Base-by-base conservation (phyloP, 2,113 vertebrate genomes). In the Aspidoscelis tigris region DNA sequence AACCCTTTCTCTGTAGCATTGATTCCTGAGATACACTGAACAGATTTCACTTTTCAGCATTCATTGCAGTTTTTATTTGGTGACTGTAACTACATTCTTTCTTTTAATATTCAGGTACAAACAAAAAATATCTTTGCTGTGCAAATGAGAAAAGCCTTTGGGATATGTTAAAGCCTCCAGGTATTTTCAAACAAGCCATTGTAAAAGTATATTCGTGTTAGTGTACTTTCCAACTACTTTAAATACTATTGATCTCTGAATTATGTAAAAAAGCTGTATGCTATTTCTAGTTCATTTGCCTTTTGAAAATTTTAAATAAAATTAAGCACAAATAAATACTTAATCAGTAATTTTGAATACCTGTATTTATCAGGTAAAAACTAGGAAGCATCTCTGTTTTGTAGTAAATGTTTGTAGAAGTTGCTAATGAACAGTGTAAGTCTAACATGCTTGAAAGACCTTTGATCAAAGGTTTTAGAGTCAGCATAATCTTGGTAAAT, bases 111-210 rank as follows among this genome's bases (percentile, higher is more conserved):
- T 94, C 93, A 93, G 89, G 90, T 94, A 93, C 86, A 94, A 94
- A 94, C 91, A 94, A 94, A 95, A 93, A 89, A 86, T 90, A 93
- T 93, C 94, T 95, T 95, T 95, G 90, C 93, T 95, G 93, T 95
- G 95, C 94, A 95, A 95, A 95, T 95, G 93, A 95, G 94, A 94
- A 93, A 93, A 90, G 86, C 95, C 91, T 93, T 91, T 92, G 94
- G 93, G 94, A 95, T 91, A 92, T 91, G 88, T 87, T 89, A 92
- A 94, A 93, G 82, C 90, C 94, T 95, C 93, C 88, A 94, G 93
- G 91, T 95, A 95, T 93, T 94, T 92, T 94, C 81, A 93, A 92
- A 91, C 89, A 95, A 92, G 87, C 86, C 91, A 91, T 87, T 94
- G 91, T 93, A 91, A 92, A 91, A 89, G 78, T 93, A 90, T 90